These are phyloP conservation scores for Vesta saturnalis DNA, from an alignment of 2,888 invertebrate genomes.

Conservation along the genomic window DNA sequence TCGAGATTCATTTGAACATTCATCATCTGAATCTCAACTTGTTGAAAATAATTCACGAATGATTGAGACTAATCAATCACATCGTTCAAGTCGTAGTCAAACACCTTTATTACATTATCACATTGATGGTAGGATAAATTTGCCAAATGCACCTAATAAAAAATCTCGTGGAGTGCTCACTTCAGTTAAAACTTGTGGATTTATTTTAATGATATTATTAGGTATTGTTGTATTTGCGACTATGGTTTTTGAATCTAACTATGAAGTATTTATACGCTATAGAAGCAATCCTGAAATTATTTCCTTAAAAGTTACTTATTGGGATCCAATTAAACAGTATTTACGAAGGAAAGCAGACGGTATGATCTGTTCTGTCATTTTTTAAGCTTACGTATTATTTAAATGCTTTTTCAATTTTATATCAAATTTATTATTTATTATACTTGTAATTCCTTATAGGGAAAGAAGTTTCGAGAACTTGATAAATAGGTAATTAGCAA, in stretches of 20 bases:
- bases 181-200: slow-evolving; percentile 77
- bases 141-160: slow-evolving; percentile 49
- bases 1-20: slow-evolving; percentile 81
- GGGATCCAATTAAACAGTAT: slow-evolving; percentile 84
- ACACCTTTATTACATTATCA: slow-evolving; percentile 61
- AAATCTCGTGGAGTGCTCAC: slow-evolving; percentile 67
- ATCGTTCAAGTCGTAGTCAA: slow-evolving; percentile 64
- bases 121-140: slow-evolving; percentile 57
- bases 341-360: slow-evolving; percentile 65
- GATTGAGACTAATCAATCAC: slow-evolving; percentile 59
- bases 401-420: background rate
- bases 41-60: slow-evolving; percentile 60
- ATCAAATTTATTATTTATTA: background rate
- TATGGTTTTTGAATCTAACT: slow-evolving; percentile 32
- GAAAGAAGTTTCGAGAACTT: background rate
- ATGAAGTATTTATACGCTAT: slow-evolving; percentile 72
- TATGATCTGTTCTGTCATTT: slow-evolving; percentile 23
- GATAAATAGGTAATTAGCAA: slow-evolving; percentile 5
- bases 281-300: slow-evolving; percentile 81
- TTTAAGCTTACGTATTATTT: slow-evolving; percentile 12
- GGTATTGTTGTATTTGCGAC: slow-evolving; percentile 23
- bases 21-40: slow-evolving; percentile 80
- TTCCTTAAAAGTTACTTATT: slow-evolving; percentile 80
- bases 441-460: slow-evolving; percentile 7
- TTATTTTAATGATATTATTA: slow-evolving; percentile 69